These are phyloP conservation scores for Cotesia vestalis DNA, from an alignment of 1,140 invertebrate genomes.

Conservation along the genomic window DNA sequence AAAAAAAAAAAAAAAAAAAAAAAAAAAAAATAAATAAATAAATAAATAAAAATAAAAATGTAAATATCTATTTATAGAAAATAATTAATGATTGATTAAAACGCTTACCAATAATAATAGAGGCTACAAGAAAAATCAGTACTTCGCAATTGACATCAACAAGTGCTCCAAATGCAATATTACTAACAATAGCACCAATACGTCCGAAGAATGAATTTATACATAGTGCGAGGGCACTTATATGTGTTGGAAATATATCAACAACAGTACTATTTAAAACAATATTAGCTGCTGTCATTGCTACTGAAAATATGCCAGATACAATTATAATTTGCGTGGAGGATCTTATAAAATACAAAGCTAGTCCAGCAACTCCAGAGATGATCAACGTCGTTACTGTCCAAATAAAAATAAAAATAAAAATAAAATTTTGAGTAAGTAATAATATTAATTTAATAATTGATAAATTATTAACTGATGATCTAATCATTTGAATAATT, in stretches of 20 bases:
- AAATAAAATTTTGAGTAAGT: not conserved
- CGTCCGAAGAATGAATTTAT: slow-evolving; percentile 66
- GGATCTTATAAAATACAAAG: slow-evolving; percentile 66
- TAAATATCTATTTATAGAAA: not conserved
- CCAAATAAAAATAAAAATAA: slow-evolving; percentile 36
- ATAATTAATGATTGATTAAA: slow-evolving; percentile 29
- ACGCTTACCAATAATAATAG: slow-evolving; percentile 59
- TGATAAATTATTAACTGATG: not conserved
- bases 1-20: not conserved
- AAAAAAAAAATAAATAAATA: too few species aligned
- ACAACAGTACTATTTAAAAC: slow-evolving; percentile 67
- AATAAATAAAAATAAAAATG: not conserved
- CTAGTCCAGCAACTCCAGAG: slow-evolving; percentile 61
- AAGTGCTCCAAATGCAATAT: slow-evolving; percentile 66
- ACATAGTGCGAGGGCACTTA: slow-evolving; percentile 67
- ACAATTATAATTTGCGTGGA: slow-evolving; percentile 65
- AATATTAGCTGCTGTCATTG: slow-evolving; percentile 69
- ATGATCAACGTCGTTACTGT: slow-evolving; percentile 64
- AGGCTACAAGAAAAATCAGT: slow-evolving; percentile 65
- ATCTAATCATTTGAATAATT: slow-evolving; percentile 7
- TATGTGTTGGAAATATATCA: slow-evolving; percentile 67
- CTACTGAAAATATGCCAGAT: slow-evolving; percentile 67
- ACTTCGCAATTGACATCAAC: slow-evolving; percentile 66
- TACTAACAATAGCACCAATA: slow-evolving; percentile 67
- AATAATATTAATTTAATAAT: not conserved